Conservation (phyloP, 2,113 vertebrate species). For the Columba livia region DNA sequence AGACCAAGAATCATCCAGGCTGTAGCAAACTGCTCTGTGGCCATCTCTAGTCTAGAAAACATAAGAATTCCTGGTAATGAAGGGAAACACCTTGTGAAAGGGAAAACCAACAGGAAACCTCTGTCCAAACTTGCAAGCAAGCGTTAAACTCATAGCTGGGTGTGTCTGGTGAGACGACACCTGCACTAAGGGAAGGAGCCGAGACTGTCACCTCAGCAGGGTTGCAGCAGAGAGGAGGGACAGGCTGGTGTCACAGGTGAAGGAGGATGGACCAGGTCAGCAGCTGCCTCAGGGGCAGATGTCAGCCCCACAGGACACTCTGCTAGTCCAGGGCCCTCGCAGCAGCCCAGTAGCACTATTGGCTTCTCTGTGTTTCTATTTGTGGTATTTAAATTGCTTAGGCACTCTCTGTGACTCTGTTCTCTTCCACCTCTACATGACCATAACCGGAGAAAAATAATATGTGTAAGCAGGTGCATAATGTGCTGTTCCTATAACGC, state of each 20-base stretch:
- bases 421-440: neutral
- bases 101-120: neutral
- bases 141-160: accelerated
- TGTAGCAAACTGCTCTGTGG: neutral
- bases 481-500: neutral
- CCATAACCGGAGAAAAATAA: neutral
- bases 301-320: neutral
- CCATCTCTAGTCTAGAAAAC: neutral
- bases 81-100: neutral
- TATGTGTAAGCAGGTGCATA: neutral
- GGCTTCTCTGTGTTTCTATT: neutral
- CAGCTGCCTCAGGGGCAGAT: neutral
- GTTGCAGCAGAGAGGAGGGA: neutral
- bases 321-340: accelerated
- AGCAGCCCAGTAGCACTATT: neutral
- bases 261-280: neutral
- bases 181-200: neutral
- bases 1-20: neutral
- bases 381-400: neutral
- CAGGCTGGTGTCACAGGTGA: neutral
- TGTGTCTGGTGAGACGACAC: neutral
- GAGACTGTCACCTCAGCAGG: neutral
- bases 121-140: neutral
- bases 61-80: neutral
- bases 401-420: neutral